Base-by-base conservation (phyloP, 2,888 invertebrate genomes). In the Deladenus siricidicola region DNA sequence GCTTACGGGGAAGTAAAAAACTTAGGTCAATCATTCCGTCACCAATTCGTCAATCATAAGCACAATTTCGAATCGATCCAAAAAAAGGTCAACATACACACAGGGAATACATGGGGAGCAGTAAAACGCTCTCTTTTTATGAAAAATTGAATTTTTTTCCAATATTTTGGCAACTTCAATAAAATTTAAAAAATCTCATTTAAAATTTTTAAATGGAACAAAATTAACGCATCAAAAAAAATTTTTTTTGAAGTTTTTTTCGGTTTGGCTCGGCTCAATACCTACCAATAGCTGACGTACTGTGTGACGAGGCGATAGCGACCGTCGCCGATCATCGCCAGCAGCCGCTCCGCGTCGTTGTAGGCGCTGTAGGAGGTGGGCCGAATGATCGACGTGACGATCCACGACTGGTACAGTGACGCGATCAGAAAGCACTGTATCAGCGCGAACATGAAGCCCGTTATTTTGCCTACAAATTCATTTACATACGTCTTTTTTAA, bases 261-360 rank as follows among this genome's bases (percentile, higher is more conserved):
- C 14, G 4, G 6, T 28, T 26, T 14, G 24, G 21, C 26, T 2
- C 28, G 28, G 19, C 28, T 26, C 3, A 45, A 14, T 10, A 47
- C 50, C 26, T 26, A 58, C 60, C 60, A 60, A 50, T 60, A 29
- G n/a, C 60, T 56, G 14, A 30, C 10, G 42, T 61, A 61, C 29
- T 61, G 48, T 26, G 57, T 61, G 42, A 61, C 51, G 6, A 61
- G 44, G 24, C 44, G 26, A 52, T 61, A 60, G 29, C 53, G 51
- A 19, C 45, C 48, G 4, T 39, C 51, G n/a, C 26, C 23, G 17
- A 61, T 21, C 26, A 34, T 34, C 26, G 29, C 34, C 47, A 61
- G 26, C 23, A 60, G 29, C 4, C 39, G 28, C 6, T 43, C 19
- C 19, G 61, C 43, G 21, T 52, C 42, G 50, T 44, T 60, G 45